phyloP scores from a whole-genome alignment of 2,113 vertebrate species.

The Proterorhinus semilunaris region DNA sequence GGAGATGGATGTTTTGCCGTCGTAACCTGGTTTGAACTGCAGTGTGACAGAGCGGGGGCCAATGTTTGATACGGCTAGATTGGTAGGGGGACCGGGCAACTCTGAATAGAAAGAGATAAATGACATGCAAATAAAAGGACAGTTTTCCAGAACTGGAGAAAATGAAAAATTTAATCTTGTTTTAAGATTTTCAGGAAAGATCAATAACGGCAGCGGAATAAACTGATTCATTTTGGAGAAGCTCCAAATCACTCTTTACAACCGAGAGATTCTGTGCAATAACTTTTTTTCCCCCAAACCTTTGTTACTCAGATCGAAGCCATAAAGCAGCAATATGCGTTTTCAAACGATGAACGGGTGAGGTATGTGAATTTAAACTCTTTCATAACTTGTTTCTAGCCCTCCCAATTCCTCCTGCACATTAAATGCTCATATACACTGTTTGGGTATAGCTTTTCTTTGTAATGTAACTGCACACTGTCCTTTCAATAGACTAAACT shows the following conservation, averaged over 20 bases:
- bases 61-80: conserved; percentile 95
- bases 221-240: not conserved
- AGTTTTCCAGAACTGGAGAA: not conserved
- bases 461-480: too few species aligned
- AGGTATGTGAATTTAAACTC: too few species aligned
- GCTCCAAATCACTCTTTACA: not conserved
- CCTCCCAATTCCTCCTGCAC: too few species aligned
- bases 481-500: too few species aligned
- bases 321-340: too few species aligned
- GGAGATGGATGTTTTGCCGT: conserved; percentile 97
- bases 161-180: not conserved
- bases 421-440: too few species aligned
- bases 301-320: too few species aligned
- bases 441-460: too few species aligned
- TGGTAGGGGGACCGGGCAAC: conserved; percentile 91
- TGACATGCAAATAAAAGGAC: not conserved
- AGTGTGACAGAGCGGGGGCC: conserved; percentile 89
- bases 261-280: not conserved
- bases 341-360: too few species aligned
- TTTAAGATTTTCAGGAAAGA: not conserved
- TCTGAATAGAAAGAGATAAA: conserved; percentile 69
- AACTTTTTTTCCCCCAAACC: too few species aligned
- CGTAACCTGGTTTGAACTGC: conserved; percentile 94
- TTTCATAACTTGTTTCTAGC: too few species aligned
- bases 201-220: not conserved